phyloP scores from a whole-genome alignment of 2,113 vertebrate species.

The Poeciliopsis occidentalis region DNA sequence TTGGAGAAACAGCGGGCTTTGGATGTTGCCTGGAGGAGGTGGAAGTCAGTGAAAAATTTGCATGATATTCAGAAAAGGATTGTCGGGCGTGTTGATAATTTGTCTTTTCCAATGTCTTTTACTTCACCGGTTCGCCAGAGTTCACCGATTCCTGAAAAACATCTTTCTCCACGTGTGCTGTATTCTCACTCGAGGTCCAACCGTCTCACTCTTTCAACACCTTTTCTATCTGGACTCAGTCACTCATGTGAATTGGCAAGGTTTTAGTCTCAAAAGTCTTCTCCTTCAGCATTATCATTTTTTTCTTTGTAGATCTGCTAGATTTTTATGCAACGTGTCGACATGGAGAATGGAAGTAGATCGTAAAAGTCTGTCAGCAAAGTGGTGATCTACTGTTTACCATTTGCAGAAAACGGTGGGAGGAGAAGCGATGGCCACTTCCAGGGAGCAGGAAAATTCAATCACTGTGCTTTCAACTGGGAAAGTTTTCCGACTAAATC shows the following conservation, averaged over 20 bases:
- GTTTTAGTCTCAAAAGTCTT: neutral
- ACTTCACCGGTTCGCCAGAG: neutral
- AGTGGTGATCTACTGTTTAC: neutral
- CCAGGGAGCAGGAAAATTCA: neutral
- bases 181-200: neutral
- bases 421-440: neutral
- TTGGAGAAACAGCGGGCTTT: neutral
- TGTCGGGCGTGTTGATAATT: neutral
- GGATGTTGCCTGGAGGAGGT: neutral
- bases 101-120: neutral
- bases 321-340: neutral
- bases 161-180: neutral
- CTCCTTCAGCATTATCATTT: neutral
- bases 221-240: neutral
- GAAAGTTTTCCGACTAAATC: slow-evolving; percentile 15
- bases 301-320: slow-evolving; percentile 2
- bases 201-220: neutral
- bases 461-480: neutral
- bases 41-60: neutral
- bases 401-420: neutral
- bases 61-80: neutral
- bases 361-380: neutral
- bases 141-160: neutral
- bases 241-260: neutral
- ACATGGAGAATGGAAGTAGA: neutral